Conservation (phyloP, 2,797 vertebrate species). For the Miichthys miiuy region DNA sequence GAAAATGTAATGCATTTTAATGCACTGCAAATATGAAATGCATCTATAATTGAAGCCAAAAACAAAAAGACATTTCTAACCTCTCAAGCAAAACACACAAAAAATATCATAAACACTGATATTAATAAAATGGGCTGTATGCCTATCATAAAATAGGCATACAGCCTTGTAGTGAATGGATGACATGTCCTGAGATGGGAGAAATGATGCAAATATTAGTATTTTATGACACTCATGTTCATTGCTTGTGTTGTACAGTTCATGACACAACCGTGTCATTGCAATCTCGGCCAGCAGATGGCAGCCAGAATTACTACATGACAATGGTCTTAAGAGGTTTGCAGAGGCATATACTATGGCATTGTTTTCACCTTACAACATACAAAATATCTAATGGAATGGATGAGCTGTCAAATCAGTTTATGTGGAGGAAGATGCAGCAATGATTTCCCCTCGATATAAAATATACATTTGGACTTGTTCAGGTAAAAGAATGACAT, state of each 20-base stretch:
- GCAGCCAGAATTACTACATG: conserved; percentile 49
- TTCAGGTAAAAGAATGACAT: not conserved
- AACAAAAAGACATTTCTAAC: not conserved
- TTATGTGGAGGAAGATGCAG: conserved; percentile 18
- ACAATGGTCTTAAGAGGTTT: not conserved
- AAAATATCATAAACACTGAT: no score
- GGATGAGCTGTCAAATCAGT: not conserved
- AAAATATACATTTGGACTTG: not conserved
- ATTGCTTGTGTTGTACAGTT: not conserved
- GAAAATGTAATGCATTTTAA: not conserved
- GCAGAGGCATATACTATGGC: not conserved
- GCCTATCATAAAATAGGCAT: no score
- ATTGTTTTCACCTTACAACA: not conserved
- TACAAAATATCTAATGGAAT: not conserved
- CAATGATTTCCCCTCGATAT: not conserved
- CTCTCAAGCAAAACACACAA: no score
- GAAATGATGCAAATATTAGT: not conserved
- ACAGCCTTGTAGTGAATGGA: no score
- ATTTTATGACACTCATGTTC: not conserved
- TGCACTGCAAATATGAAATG: not conserved
- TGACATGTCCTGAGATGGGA: no score
- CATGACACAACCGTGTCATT: not conserved
- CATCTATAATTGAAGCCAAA: not conserved
- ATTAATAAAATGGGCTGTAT: no score
- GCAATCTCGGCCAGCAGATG: conserved; percentile 65